Evolutionary conservation across 92 coral and sea anemone species (phyloP).

Genomic region (Epizoanthus ramosus): DNA sequence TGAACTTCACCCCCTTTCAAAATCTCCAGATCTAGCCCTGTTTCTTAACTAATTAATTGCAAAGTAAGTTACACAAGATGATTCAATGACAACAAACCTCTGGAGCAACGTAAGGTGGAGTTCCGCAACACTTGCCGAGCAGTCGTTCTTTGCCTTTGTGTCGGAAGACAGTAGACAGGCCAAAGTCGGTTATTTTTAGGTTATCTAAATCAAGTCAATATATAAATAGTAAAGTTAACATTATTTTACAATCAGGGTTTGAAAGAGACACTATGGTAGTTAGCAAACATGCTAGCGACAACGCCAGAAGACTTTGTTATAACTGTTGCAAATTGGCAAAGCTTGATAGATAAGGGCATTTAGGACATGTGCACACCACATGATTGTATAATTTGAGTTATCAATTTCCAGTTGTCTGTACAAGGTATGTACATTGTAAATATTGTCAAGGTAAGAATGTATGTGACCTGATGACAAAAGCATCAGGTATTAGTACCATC

Average conservation of each 20-base stretch:
- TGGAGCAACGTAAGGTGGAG: conserved; percentile 97
- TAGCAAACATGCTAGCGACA: no score
- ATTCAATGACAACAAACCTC: conserved; percentile 66
- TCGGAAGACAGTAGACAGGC: conserved; percentile 90
- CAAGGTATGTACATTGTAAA: no score
- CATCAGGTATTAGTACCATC: no score
- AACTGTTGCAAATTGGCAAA: no score
- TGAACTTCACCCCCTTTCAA: not conserved
- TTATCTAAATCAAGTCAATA: conserved; percentile 60
- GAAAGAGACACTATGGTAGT: not conserved
- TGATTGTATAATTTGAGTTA: no score
- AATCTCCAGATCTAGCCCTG: not conserved
- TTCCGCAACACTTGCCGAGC: conserved; percentile 95
- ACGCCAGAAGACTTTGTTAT: no score
- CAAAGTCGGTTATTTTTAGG: conserved; percentile 94
- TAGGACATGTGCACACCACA: no score
- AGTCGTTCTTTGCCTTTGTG: conserved; percentile 93
- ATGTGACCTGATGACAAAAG: no score
- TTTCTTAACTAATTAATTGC: not conserved
- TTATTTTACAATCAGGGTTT: not conserved
- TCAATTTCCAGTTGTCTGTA: no score
- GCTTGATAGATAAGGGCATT: no score
- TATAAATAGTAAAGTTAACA: not conserved
- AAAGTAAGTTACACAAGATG: not conserved
- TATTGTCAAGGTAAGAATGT: no score